Evolutionary conservation across 2,888 invertebrate genomes (phyloP).

Genomic region (Ceramica pisi): DNA sequence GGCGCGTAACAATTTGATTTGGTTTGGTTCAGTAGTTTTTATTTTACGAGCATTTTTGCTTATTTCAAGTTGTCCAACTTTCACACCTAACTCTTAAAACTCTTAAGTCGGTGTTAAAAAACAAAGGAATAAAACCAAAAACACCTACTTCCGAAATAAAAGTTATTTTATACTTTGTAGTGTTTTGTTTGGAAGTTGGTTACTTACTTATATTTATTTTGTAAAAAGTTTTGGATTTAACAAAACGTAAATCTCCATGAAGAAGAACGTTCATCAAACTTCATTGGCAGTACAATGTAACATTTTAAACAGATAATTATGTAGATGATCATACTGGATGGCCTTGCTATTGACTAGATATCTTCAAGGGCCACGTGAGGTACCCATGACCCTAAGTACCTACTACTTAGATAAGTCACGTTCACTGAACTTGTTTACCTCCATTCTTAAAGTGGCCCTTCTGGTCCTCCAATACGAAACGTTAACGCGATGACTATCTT

Average conservation of each 20-base stretch:
- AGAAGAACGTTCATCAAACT: background rate
- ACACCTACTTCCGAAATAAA: too few species aligned
- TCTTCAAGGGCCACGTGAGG: constrained; percentile 16
- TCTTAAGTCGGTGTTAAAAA: too few species aligned
- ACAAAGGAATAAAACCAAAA: too few species aligned
- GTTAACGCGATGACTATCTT: background rate
- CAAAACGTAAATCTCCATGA: background rate
- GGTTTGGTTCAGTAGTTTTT: too few species aligned
- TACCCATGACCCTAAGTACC: constrained; percentile 10
- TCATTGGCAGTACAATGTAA: background rate
- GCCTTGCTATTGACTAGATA: constrained; percentile 2
- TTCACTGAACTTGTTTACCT: constrained; percentile 18
- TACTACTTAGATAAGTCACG: constrained; percentile 7
- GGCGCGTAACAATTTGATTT: too few species aligned
- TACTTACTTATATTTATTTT: too few species aligned
- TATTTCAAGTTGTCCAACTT: too few species aligned
- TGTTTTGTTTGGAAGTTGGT: too few species aligned
- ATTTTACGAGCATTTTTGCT: too few species aligned
- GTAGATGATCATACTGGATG: background rate
- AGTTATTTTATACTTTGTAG: too few species aligned
- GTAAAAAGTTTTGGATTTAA: too few species aligned
- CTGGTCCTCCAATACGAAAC: background rate
- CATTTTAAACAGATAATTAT: background rate
- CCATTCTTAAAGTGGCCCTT: constrained; percentile 18
- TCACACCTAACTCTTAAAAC: too few species aligned